Base-by-base conservation (phyloP, 2,797 vertebrate species). In the Urophycis tenuis region DNA sequence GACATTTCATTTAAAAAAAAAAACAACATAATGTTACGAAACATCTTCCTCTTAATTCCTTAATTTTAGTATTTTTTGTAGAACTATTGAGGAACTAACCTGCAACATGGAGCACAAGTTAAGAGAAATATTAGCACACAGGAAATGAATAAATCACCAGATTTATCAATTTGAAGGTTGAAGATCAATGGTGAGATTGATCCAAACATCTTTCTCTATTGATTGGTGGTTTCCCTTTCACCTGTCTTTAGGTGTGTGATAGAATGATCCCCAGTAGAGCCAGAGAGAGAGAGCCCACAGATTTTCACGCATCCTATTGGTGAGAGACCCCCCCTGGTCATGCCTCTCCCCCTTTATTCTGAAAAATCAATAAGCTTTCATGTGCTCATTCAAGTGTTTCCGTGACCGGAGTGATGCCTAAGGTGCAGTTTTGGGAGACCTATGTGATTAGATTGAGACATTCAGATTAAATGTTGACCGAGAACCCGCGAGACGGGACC, bases 221-320 rank as follows among this genome's bases (percentile, higher is more conserved):
- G 88, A 91, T 89, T 45, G 39, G 32, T 15, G 25, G 74, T 39
- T 73, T 77, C 31, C 77, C 77, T 84, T 88, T 77, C 82, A 83
- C 79, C 76, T 88, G 84, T 82, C 72, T 75, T 84, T 81, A 84
- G 82, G 84, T 81, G 84, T 87, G 88, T 84, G 84, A 89, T 81
- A 84, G 79, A 85, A 85, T 71, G 80, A 90, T 89, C 39, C 81
- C 64, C 75, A 73, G 29, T 15, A 9, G 82, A 84, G 86, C 80
- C 19, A 22, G 32, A 72, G 15, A 36, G 71, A 72, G 71, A 35
- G 32, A 64, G 69, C 30, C 80, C 81, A 88, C 83, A 86, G 85
- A 89, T 89, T 90, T 92, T 91, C 89, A 89, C 91, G 91, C 89
- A 67, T 87, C 77, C 84, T 82, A 90, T 74, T 84, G 87, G 84